Base-by-base conservation (phyloP, 2,888 invertebrate genomes). In the Graphium colonna region DNA sequence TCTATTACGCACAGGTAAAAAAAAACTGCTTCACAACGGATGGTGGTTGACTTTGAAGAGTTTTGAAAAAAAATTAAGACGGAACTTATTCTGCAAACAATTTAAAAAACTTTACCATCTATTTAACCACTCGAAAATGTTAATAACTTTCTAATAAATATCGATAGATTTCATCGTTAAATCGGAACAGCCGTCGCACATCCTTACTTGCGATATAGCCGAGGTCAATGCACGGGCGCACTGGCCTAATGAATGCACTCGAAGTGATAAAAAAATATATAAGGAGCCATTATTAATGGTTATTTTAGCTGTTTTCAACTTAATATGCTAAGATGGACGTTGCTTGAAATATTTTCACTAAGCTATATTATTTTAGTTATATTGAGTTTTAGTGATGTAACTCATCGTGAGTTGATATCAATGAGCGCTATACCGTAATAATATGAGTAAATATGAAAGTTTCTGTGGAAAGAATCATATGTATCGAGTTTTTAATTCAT, bases 181-280 rank as follows among this genome's bases (percentile, higher is more conserved):
- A 36, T 18, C 18, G 31, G 40, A 39, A 33, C 33, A n/a, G 28
- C 31, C 8, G 12, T 16, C 16, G 60, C 56, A 46, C 75, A 62
- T 48, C 67, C 47, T 67, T 65, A 61, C 64, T 82, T 84, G 86
- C 84, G 81, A 86, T 86, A 86, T 81, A 83, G 73, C 67, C 63
- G 57, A 67, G 67, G 85, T 75, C 82, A 73, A 73, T 59, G 78
- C 59, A 65, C 82, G 66, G 67, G 60, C 61, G 55, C 60, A 66
- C 69, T 67, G 64, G 65, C 68, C 68, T 75, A 67, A 69, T 70
- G 73, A 75, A 71, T 77, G 79, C 81, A 73, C 69, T 74, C 67
- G 64, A 51, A 59, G 57, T 61, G 66, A 67, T 66, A 66, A 67
- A 66, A n/a, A 67, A 64, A 62, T 62, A 59, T 57, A 51, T 56